A percentile compares a stretch with the other conserved stretches of the same genome.
Conservation (phyloP, 2,888 invertebrate species). For the Metacarcinus magister region DNA sequence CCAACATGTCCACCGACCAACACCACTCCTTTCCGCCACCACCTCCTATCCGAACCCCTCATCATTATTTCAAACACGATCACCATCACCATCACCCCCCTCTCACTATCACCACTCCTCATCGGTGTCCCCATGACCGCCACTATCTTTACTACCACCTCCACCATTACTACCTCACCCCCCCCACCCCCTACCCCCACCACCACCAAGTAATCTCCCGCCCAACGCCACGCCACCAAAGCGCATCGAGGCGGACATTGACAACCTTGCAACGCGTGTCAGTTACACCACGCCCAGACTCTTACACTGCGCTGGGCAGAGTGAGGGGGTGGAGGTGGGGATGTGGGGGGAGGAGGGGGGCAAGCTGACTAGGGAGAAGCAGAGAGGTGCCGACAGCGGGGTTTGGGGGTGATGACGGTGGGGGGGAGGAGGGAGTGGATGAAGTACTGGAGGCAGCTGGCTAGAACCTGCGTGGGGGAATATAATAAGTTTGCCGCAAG, state of each 20-base stretch:
- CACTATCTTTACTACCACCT: background rate
- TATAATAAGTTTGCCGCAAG: conserved; percentile 36
- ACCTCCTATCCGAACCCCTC: background rate
- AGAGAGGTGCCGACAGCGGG: conserved; percentile 26
- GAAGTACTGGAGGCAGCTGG: conserved; percentile 50
- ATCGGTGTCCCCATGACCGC: background rate
- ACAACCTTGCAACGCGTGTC: conserved; percentile 45
- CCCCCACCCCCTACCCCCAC: background rate
- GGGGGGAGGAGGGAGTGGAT: background rate
- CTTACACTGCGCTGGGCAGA: background rate
- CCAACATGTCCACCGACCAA: background rate
- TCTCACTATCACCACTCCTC: conserved; percentile 7
- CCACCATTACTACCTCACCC: background rate
- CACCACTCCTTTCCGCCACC: background rate
- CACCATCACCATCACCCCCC: background rate
- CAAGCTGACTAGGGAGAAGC: background rate
- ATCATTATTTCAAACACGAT: conserved; percentile 30
- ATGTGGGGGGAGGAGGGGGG: background rate
- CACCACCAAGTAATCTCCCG: conserved; percentile 27
- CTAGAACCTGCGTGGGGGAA: background rate
- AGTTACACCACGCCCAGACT: conserved; percentile 41
- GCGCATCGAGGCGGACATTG: conserved; percentile 41
- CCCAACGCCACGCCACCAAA: background rate
- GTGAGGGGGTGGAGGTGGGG: background rate
- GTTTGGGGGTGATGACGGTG: background rate